These are phyloP conservation scores for Eueremaeus valkanovi DNA, from an alignment of 2,888 invertebrate genomes.

Conservation along the genomic window DNA sequence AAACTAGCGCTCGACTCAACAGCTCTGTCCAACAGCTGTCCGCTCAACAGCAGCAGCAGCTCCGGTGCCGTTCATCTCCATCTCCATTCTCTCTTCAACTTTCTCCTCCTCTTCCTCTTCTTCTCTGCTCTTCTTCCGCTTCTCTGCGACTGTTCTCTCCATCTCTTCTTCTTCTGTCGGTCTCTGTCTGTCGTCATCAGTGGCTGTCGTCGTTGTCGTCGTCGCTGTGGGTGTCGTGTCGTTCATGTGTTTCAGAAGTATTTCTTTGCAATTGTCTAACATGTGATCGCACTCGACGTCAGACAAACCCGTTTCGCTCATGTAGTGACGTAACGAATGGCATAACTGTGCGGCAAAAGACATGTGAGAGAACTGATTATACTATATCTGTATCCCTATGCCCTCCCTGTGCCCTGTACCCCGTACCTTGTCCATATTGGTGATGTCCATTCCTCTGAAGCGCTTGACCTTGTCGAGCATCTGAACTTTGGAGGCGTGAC, in stretches of 20 bases:
- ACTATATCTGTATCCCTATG: no score
- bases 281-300: conserved; percentile 13
- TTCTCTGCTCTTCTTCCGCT: no score
- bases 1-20: no score
- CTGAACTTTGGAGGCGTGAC: conserved; percentile 11
- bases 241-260: conserved; percentile 49
- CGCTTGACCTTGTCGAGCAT: conserved; percentile 30
- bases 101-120: no score
- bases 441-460: conserved; percentile 30
- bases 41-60: no score
- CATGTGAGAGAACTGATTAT: neutral
- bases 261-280: neutral
- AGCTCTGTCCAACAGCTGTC: no score
- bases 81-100: no score
- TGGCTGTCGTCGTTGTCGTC: neutral
- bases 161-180: no score
- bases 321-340: neutral
- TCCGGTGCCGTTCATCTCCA: no score
- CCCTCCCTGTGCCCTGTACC: neutral
- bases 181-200: neutral
- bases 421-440: conserved; percentile 39
- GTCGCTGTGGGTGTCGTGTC: neutral
- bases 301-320: conserved; percentile 27
- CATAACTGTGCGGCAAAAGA: neutral
- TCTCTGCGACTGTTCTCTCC: no score